A percentile compares a stretch with the other conserved stretches of the same genome.
Evolutionary conservation across 30 jellyfish, hydroid and myxozoan species (phyloP).

Genomic region (Hydractinia echinata): DNA sequence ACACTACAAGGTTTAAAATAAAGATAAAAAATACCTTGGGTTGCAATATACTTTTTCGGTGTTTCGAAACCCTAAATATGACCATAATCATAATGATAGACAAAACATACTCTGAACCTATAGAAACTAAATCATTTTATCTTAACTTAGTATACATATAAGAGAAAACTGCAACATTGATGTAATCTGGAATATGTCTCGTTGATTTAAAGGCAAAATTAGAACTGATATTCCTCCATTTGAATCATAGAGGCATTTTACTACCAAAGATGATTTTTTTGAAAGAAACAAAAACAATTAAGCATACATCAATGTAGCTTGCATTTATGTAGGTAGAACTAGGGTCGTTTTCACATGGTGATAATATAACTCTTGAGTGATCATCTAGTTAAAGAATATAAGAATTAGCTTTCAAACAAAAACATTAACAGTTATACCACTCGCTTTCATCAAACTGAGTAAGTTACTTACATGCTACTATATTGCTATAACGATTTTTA

Average conservation of each 20-base stretch:
- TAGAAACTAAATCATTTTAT: too few species aligned
- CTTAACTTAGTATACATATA: too few species aligned
- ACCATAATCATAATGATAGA: not conserved
- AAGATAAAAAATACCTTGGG: constrained; percentile 70
- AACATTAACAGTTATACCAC: not conserved
- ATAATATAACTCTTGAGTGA: constrained; percentile 71
- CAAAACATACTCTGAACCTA: not conserved
- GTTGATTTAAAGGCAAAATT: not conserved
- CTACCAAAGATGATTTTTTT: too few species aligned
- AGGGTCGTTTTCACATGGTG: constrained; percentile 40
- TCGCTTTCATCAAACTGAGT: not conserved
- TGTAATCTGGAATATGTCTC: too few species aligned
- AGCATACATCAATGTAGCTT: constrained; percentile 72
- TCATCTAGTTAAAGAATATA: constrained; percentile 44
- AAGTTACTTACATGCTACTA: constrained; percentile 82
- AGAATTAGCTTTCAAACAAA: not conserved
- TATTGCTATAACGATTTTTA: constrained; percentile 87
- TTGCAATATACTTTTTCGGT: constrained; percentile 83
- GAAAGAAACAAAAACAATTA: too few species aligned
- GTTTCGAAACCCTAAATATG: constrained; percentile 73
- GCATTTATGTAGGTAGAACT: constrained; percentile 81
- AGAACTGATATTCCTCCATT: too few species aligned
- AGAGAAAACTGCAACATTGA: too few species aligned
- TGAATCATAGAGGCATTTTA: too few species aligned
- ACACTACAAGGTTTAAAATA: too few species aligned